Conservation (phyloP, 2,888 invertebrate species). For the Microplitis deprimator region DNA sequence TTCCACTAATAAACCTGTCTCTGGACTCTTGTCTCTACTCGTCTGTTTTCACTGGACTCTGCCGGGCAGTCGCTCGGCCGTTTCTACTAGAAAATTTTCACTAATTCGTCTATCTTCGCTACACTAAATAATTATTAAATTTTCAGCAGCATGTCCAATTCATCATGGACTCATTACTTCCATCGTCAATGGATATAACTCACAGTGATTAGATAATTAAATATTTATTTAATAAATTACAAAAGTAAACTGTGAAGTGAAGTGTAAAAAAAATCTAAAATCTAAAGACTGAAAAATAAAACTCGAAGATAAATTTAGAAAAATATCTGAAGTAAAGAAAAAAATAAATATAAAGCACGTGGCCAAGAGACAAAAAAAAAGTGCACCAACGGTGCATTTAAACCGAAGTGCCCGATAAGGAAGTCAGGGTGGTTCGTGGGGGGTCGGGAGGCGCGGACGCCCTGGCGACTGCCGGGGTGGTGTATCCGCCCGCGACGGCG, state of each 20-base stretch:
- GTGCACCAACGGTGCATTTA: slow-evolving; percentile 40
- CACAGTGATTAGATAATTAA: too few species aligned
- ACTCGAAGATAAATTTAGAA: neutral
- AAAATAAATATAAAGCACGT: neutral
- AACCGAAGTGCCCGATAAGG: slow-evolving; percentile 49
- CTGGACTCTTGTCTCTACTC: neutral
- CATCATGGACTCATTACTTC: neutral
- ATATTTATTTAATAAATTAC: too few species aligned
- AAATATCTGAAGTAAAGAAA: neutral
- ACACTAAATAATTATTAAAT: neutral
- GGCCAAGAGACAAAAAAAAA: neutral
- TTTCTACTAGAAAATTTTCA: too few species aligned
- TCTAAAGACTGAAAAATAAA: neutral
- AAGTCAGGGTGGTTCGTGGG: slow-evolving; percentile 74
- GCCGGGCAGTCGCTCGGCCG: neutral
- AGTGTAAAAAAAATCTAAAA: neutral
- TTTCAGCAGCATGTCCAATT: neutral
- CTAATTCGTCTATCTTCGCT: too few species aligned
- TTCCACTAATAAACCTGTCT: neutral
- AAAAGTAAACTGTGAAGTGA: neutral
- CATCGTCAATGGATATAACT: neutral
- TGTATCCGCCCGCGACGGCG: slow-evolving; percentile 71
- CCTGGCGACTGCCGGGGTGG: slow-evolving; percentile 71
- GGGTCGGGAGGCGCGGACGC: slow-evolving; percentile 72
- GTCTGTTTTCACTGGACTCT: neutral